Base-by-base conservation (phyloP, 2,888 invertebrate species). In the Bellardia pandia region DNA sequence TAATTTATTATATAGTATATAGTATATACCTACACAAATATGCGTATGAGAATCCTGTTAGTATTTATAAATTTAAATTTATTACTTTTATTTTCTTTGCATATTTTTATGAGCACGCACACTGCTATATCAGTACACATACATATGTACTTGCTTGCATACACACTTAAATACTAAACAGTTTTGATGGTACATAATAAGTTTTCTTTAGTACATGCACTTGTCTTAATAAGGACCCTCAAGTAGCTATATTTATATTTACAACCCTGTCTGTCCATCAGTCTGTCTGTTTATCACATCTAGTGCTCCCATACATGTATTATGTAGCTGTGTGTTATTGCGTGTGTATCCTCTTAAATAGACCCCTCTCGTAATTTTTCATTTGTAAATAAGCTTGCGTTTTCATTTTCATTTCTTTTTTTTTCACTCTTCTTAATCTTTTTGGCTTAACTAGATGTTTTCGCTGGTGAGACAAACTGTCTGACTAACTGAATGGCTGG, bases 301-400 rank as follows among this genome's bases (percentile, higher is more conserved):
- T 8, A 37, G 42, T 23, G 30, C 48, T 58, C 56, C 13, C 40
- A 30, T 53, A 53, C 16, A 30, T 11, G 23, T 30, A 9, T 9
- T 56, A 5, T 9, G 23, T 56, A 40, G 16, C 6, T 48, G 16
- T 69, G 6, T 14, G 37, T 48, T 11, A 13, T 45, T 45, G 9
- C 3, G 4, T 77, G n/a, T 33, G 13, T 56, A n/a, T 42, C 23
- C 58, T 48, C 14, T 58, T 30, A 8, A 58, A 14, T 76, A 51
- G 77, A 77, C 48, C 77, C 77, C 71, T 77, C 71, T 83, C 40
- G 78, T 82, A 82, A 78, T 82, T 75, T 82, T 78, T 85, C 87
- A 82, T 82, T 85, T 84, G 71, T 48, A 76, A 86, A 79, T 72
- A 66, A 86, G 86, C 56, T 77, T 72, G 66, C 71, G 58, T 81